phyloP scores from a whole-genome alignment of 2,113 vertebrate species.

The Microcebus jonahi region DNA sequence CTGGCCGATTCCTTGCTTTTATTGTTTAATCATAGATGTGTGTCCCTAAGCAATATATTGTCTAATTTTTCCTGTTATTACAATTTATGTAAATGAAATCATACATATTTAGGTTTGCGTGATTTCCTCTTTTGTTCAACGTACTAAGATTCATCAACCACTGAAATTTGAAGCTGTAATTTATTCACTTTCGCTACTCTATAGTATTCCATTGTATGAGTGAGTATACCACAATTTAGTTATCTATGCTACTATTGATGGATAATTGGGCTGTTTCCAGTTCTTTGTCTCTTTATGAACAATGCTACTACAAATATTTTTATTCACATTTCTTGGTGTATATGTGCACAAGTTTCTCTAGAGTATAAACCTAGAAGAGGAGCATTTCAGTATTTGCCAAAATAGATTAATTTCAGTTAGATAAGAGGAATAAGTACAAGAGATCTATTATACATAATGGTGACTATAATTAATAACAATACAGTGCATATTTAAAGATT shows the following conservation, averaged over 20 bases:
- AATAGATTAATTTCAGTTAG: not conserved
- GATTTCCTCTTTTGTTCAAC: constrained; percentile 18
- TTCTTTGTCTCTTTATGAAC: not conserved
- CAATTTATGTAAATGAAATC: not conserved
- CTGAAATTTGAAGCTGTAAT: not conserved
- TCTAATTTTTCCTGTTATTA: not conserved
- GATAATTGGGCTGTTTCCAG: not conserved
- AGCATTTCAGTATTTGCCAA: not conserved
- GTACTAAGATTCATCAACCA: not conserved
- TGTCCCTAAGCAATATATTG: not conserved
- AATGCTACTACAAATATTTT: not conserved
- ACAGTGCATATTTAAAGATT: not conserved
- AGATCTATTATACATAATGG: not conserved
- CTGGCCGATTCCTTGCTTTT: not conserved
- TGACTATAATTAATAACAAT: not conserved
- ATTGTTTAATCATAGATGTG: not conserved
- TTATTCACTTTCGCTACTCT: not conserved
- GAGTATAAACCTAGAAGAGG: not conserved
- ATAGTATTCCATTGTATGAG: not conserved
- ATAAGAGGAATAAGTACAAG: not conserved
- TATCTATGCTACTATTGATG: not conserved
- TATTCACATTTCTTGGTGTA: not conserved
- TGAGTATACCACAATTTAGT: not conserved
- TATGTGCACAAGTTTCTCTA: not conserved
- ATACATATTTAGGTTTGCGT: not conserved